Evolutionary conservation across 2,797 vertebrate species (phyloP), one percentile per base, ranked within the genome.

Genomic region (Hirundo rustica): DNA sequence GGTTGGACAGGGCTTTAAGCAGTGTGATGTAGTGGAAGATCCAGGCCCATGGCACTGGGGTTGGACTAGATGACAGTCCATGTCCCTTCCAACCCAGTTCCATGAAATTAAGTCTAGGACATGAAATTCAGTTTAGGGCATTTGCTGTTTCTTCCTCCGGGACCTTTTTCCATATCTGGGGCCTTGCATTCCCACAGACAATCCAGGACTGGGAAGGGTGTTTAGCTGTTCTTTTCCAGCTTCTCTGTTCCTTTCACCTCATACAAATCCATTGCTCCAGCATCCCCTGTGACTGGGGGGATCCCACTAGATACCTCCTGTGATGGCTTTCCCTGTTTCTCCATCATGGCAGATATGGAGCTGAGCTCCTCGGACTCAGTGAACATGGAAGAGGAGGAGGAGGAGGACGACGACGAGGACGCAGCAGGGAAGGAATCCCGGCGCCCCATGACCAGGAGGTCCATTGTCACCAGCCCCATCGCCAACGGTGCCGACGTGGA

Each of bases 321-420:
- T 26, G 47, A 44, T 32, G 47, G 13, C 36, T 83, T 32, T 91
- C 57, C 50, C 78, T 23, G 40, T 76, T 89, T 89, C 48, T 92
- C 74, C 45, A 2, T 51, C 19, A 0, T 54, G 96, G 50, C 95
- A 99, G 99, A 99, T 85, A 97, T 99, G 97, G 99, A 98, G 67
- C 98, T 99, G 88, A 96, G 97, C 91, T 98, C 96, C 38, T 95
- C 97, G 0, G 98, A 98, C 44, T 98, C 97, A 0, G 97, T 96
- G 61, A 98, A 97, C 85, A 94, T 88, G 85, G 98, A 99, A 44
- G 98, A 98, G 65, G 97, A 98, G 40, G 97, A 96, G 42, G 95
- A 91, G 53, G 89, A 96, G 22, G 91, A 94, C 1, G 97, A 96
- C 2, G 97, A 96, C 13, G 98, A 96, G 26, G 95, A 92, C 1